Evolutionary conservation across 2,888 invertebrate species (phyloP), one percentile per base, ranked within the genome.

Genomic region (Dusona sp.): DNA sequence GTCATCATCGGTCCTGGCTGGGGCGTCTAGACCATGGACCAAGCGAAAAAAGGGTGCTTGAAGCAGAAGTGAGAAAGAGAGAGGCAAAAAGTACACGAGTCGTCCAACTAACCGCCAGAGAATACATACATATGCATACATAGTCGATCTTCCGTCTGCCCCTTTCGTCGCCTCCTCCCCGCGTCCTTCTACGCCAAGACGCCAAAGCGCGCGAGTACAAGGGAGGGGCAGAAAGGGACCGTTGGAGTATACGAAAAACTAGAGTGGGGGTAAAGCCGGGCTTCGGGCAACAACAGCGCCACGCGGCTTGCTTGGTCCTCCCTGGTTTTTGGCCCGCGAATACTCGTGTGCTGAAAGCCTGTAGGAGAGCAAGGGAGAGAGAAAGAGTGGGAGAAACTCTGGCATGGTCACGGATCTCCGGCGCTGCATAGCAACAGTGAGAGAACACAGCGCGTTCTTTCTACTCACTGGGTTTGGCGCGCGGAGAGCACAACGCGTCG

Each of bases 401-500:
- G 82, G 85, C 73, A 81, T 80, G 78, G 74, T 84, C 85, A 88
- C 82, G 88, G 89, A 88, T 90, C 89, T 79, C 70, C 83, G 57
- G 85, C 86, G 90, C 92, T 93, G 93, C 93, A 93, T 93, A 93
- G 93, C 93, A 93, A 93, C 93, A 93, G 92, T 90, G 90, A 91
- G 84, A 82, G 91, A 65, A 77, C 77, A 65, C 64, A 90, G 54
- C 70, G 84, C 90, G 88, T 89, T 92, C 88, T 88, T 87, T 90
- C 90, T 79, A 73, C 83, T 79, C 75, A 48, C 68, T 29, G 8
- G 29, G 61, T 61, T 61, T 61, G 61, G 74, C 87, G 38, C 64
- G 19, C 85, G 84, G 82, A 86, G 86, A 85, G 89, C 82, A 87
- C 84, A 80, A n/a, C 42, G 81, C 84, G 83, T 64, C 83, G 83